Evolutionary conservation across 2,888 invertebrate genomes (phyloP).

Genomic region (Andricus quercusramuli): DNA sequence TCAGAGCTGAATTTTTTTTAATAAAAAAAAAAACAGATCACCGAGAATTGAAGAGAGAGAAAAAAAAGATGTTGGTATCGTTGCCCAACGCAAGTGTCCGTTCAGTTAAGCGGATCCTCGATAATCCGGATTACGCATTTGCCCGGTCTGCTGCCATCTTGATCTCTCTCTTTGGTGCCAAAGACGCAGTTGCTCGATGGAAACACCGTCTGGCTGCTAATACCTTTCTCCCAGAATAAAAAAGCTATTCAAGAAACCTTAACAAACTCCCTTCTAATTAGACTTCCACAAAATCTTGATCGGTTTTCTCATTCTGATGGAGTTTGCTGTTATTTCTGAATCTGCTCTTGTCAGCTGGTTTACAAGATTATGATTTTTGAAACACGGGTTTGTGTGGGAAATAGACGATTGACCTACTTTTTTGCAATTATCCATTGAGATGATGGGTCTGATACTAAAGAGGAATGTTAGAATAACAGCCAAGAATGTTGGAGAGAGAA

Average conservation of each 20-base stretch:
- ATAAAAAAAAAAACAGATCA: neutral
- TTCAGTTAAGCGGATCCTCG: constrained; percentile 77
- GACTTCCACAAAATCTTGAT: no score
- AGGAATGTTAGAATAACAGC: no score
- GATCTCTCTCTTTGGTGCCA: constrained; percentile 69
- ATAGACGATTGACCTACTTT: no score
- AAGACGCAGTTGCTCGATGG: constrained; percentile 74
- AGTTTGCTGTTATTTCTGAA: neutral
- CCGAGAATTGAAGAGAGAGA: neutral
- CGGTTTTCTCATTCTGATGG: no score
- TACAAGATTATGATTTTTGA: neutral
- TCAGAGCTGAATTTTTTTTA: neutral
- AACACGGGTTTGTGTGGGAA: neutral
- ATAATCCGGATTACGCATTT: constrained; percentile 78
- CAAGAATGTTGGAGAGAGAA: no score
- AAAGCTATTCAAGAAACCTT: neutral
- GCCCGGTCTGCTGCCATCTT: constrained; percentile 73
- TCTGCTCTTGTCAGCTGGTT: neutral
- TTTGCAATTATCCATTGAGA: no score
- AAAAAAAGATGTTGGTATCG: constrained; percentile 63
- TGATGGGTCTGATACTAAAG: no score
- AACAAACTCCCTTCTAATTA: neutral
- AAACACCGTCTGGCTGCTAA: constrained; percentile 58
- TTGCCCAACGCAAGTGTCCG: constrained; percentile 75
- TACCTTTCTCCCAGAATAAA: constrained; percentile 30